Evolutionary conservation across 2,888 invertebrate genomes (phyloP).

Genomic region (Perizoma affinitatum): DNA sequence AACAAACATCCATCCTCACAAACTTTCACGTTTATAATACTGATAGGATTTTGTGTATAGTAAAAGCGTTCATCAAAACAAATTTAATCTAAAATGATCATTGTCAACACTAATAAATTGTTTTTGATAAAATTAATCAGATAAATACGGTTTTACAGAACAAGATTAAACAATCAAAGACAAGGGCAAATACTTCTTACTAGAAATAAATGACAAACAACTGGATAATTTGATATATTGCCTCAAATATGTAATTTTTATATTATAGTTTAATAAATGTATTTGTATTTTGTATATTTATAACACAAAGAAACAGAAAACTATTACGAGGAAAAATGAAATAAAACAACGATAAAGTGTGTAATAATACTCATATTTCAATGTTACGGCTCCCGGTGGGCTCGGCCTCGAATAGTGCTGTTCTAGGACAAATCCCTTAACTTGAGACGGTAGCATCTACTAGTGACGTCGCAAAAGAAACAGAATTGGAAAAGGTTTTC

Average conservation of each 20-base stretch:
- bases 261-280: too few species aligned
- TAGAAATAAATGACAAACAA: background rate
- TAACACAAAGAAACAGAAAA: slow-evolving; percentile 43
- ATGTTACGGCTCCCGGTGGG: slow-evolving; percentile 50
- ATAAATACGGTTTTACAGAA: background rate
- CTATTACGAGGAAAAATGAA: slow-evolving; percentile 52
- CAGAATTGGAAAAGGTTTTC: background rate
- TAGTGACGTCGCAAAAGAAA: slow-evolving; percentile 11
- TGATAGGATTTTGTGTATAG: too few species aligned
- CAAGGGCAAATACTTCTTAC: background rate
- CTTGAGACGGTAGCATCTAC: slow-evolving; percentile 32
- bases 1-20: too few species aligned
- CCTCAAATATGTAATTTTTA: background rate
- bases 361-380: slow-evolving; percentile 62
- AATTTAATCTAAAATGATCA: background rate
- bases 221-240: slow-evolving; percentile 6
- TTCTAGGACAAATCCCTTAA: slow-evolving; percentile 50
- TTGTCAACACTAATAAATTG: background rate
- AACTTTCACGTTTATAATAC: too few species aligned
- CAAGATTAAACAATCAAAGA: too few species aligned
- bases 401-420: slow-evolving; percentile 45
- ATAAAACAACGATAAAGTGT: slow-evolving; percentile 58
- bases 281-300: too few species aligned
- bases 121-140: background rate
- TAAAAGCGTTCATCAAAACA: too few species aligned